Evolutionary conservation across 2,113 vertebrate species (phyloP).

Genomic region (Xyrauchen texanus): DNA sequence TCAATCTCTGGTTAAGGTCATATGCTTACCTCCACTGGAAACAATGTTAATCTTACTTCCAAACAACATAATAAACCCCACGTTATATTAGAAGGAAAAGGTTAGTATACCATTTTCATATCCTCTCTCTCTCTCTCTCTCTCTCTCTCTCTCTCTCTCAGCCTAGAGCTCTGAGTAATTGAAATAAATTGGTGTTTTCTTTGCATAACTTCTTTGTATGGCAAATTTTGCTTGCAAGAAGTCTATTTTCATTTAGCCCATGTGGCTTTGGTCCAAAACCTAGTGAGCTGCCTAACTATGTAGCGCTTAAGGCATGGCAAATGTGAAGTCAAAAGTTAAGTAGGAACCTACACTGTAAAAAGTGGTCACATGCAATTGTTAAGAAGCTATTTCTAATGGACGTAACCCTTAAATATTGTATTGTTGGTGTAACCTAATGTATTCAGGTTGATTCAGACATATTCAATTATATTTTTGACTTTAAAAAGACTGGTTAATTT

Average conservation of each 20-base stretch:
- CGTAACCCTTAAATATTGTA: background rate
- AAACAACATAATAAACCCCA: constrained; percentile 51
- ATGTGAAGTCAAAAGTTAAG: background rate
- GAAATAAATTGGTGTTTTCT: constrained; percentile 1
- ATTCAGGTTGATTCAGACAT: no score
- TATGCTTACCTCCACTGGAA: constrained; percentile 61
- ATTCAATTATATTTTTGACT: no score
- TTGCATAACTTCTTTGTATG: background rate
- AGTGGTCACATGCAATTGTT: no score
- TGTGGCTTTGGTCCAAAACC: background rate
- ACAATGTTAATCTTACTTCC: constrained; percentile 65
- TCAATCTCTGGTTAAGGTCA: constrained; percentile 55
- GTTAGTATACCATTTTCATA: constrained; percentile 22
- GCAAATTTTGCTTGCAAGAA: background rate
- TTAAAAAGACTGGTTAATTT: no score
- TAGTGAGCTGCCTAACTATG: background rate
- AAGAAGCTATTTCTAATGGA: constrained; percentile 25
- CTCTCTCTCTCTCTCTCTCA: background rate
- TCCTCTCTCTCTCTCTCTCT: background rate
- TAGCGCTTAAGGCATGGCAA: no score
- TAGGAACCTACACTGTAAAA: no score
- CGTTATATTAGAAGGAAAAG: constrained; percentile 63
- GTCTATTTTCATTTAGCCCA: background rate
- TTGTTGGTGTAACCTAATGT: no score
- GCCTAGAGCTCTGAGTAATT: background rate